Conservation (phyloP, 2,797 vertebrate genomes). For the Merluccius polli region DNA sequence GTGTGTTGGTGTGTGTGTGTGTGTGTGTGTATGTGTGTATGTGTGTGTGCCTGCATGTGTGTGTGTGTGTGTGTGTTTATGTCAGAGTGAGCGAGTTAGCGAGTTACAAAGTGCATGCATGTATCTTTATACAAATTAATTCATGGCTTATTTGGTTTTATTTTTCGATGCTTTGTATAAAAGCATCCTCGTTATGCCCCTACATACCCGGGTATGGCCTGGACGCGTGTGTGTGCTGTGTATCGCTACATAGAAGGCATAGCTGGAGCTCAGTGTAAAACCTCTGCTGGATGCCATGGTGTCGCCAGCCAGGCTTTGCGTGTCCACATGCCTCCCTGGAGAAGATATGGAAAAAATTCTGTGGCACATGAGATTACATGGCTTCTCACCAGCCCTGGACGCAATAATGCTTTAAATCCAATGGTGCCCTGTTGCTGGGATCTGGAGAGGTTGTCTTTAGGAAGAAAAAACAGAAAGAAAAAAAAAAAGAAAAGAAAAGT, state of each 20-base stretch:
- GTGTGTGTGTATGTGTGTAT: not conserved
- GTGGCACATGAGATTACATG: conserved; percentile 70
- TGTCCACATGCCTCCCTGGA: conserved; percentile 65
- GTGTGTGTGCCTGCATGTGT: too few relatives aligned
- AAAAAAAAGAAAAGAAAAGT: not conserved
- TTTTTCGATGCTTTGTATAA: not conserved
- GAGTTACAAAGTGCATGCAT: not conserved
- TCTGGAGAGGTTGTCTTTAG: conserved; percentile 59
- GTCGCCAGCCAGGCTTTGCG: conserved; percentile 77
- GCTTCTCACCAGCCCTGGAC: conserved; percentile 52
- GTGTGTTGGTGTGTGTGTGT: not conserved
- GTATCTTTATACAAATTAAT: not conserved
- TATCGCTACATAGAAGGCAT: conserved; percentile 31
- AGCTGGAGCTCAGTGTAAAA: conserved; percentile 67
- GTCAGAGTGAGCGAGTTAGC: not conserved
- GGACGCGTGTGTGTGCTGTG: not conserved
- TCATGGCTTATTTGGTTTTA: not conserved
- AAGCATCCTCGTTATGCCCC: not conserved
- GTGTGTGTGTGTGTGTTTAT: not conserved
- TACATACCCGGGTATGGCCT: not conserved
- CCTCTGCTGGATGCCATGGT: conserved; percentile 64
- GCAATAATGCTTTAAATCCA: conserved; percentile 65
- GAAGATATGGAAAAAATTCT: conserved; percentile 77
- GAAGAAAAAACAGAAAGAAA: conserved; percentile 26
- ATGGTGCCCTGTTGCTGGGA: conserved; percentile 57